A percentile compares a stretch with the other conserved stretches of the same genome.
These are phyloP conservation scores for Prunella fulvescens DNA, from an alignment of 2,113 vertebrate genomes.

Conservation along the genomic window DNA sequence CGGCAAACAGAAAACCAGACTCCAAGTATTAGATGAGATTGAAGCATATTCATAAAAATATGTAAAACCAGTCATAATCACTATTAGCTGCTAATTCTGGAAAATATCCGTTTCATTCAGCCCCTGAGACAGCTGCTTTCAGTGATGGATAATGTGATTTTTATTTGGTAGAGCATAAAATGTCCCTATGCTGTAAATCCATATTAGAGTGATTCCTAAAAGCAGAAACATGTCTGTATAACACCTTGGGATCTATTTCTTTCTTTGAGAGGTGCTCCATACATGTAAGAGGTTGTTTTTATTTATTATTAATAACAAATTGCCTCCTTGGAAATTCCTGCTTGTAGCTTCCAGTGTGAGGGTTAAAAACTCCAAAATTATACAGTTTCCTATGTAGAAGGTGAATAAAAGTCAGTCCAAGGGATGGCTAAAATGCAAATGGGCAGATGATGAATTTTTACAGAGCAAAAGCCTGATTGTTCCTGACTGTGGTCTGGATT, in stretches of 20 bases:
- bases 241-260: neutral
- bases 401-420: neutral
- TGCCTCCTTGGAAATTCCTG: neutral
- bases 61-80: neutral
- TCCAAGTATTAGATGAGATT: neutral
- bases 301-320: constrained; percentile 49
- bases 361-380: neutral
- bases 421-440: neutral
- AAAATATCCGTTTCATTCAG: neutral
- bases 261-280: constrained; percentile 1
- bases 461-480: neutral
- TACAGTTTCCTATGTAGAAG: neutral
- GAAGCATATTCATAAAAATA: constrained; percentile 20
- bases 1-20: neutral
- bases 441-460: neutral
- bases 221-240: neutral
- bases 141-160: neutral
- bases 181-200: neutral
- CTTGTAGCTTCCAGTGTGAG: neutral
- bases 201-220: neutral
- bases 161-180: neutral
- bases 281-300: constrained; percentile 15
- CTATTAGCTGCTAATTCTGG: constrained; percentile 3
- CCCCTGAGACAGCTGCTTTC: neutral
- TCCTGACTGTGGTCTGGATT: neutral